Evolutionary conservation across 1,140 invertebrate genomes (phyloP).

Genomic region (Halesus radiatus): DNA sequence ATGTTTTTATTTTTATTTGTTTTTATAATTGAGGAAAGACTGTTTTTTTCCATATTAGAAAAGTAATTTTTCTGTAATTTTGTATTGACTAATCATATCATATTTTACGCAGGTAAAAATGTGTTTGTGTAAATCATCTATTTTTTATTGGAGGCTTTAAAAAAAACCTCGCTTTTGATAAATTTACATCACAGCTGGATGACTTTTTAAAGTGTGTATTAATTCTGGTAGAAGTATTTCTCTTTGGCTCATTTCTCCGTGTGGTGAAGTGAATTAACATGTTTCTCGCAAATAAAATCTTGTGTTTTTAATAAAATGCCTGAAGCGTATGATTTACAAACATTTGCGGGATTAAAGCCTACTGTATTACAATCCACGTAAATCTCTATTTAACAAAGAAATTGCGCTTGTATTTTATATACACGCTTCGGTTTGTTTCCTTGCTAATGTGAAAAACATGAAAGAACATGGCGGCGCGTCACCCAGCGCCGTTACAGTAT

Average conservation of each 20-base stretch:
- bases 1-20: no score
- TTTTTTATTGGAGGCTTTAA: not conserved
- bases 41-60: no score
- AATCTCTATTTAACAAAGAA: not conserved
- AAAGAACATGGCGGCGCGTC: slow-evolving; percentile 6
- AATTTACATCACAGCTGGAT: no score
- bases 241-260: not conserved
- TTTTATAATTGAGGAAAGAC: no score
- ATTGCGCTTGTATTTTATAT: not conserved
- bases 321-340: not conserved
- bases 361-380: no score
- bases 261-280: slow-evolving; percentile 1
- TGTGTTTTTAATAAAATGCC: not conserved
- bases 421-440: not conserved
- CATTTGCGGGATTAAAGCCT: not conserved
- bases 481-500: not conserved
- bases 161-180: no score
- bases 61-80: no score
- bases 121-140: no score
- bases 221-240: no score
- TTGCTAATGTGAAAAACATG: slow-evolving; percentile 14
- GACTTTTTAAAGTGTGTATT: no score
- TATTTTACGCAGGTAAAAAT: no score
- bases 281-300: not conserved
- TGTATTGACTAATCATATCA: no score